Base-by-base conservation (phyloP, 1,140 invertebrate species). In the Aphelinus atriplicis region DNA sequence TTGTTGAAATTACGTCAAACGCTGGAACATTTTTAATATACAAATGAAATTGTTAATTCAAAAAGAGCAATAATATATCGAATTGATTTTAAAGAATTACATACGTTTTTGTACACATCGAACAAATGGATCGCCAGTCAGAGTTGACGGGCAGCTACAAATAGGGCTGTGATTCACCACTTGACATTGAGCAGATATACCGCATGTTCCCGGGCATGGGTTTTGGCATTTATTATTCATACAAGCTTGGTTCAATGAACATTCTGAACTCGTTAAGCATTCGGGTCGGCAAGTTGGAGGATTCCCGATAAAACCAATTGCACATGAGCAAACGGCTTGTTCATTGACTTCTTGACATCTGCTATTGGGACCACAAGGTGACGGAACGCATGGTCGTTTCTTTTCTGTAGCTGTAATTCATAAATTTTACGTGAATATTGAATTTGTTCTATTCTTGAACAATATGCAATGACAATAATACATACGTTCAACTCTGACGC, bases 101-200 rank as follows among this genome's bases (percentile, higher is more conserved):
- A 26, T 86, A 86, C 87, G 81, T 85, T 81, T 80, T 57, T 71
- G 75, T 6, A 75, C 69, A 45, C 84, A 88, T 73, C 86, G 78
- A 4, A 88, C 79, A 75, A 94, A 94, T 26, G 93, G 92, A 90
- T 95, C 93, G 68, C 94, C 94, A 65, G 91, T 93, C 72, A 90
- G 90, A 26, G 87, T 88, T 10, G 87, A 70, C 50, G 90, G 89
- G 85, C 94, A 95, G 72, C 89, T 91, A 85, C 94, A 95, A 63
- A 94, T 91, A 1, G 94, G 94, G 86, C 92, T 94, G 80, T 95
- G 94, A 84, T 92, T 93, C 9, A 93, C 90, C 53, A 94, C 91
- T 85, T 91, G 89, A 83, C 93, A 95, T 71, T 90, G 85, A 2
- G 94, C 90, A 3, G 62, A 77, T 43, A 82, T 79, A 7, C 90